Base-by-base conservation (phyloP, 2,888 invertebrate species). In the Meiosimyza platycephala region DNA sequence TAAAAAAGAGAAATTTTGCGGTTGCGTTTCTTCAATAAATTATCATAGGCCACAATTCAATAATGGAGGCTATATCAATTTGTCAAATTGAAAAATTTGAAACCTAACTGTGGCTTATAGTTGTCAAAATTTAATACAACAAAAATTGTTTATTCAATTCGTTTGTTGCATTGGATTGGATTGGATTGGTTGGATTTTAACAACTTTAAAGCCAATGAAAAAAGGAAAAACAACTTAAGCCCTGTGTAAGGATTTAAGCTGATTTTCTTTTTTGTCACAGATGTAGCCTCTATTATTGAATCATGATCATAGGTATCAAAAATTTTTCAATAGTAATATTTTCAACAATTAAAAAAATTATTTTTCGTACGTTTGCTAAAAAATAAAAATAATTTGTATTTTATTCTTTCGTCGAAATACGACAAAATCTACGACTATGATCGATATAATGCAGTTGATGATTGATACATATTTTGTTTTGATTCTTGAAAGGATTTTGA, bases 381-480 rank as follows among this genome's bases (percentile, higher is more conserved):
- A 62, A 69, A 51, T 69, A 68, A 68, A 68, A 68, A 40, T 67
- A 55, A 11, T 51, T 28, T 64, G n/a, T 48, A 15, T 63, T 63
- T 57, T 57, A 57, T 57, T 57, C 28, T 57, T 57, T 57, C 57
- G 13, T 57, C 28, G 28, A 22, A 60, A 51, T n/a, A 50, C 51
- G 67, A 67, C 67, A 40, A 40, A 40, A 47, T 54, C 67, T 12
- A 67, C 69, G 60, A 60, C 60, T 60, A 59, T n/a, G 68, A 48
- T 57, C 40, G 68, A 51, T 52, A 40, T 40, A 62, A 69, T 62
- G 62, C 16, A 28, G 52, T 40, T 62, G 69, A 52, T 40, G 62
- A 52, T 69, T 51, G 40, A 55, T 47, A 48, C 18, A 63, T 18
- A 33, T 60, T 69, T 33, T 52, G 48, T 59, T 33, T 62, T 50